These are phyloP conservation scores for Anagyrus pseudococci DNA, from an alignment of 2,888 invertebrate species.

Conservation along the genomic window DNA sequence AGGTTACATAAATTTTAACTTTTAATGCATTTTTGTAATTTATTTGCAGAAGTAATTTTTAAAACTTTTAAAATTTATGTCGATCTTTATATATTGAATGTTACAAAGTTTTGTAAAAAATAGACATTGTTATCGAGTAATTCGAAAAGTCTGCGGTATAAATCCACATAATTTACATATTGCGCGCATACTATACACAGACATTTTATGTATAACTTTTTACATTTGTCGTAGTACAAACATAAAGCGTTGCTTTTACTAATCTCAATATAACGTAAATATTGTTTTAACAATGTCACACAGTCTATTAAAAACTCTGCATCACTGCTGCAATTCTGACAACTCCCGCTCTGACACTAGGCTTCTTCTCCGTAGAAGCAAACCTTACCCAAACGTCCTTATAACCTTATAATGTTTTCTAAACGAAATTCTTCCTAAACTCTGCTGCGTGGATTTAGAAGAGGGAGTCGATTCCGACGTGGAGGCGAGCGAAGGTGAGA, in stretches of 20 bases:
- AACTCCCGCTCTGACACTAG: too few relatives aligned
- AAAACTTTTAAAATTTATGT: not conserved
- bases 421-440: not conserved
- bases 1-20: too few relatives aligned
- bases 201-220: too few relatives aligned
- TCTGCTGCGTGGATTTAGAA: constrained; percentile 61
- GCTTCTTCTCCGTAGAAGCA: not conserved
- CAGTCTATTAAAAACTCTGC: not conserved
- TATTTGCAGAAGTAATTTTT: not conserved
- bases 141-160: too few relatives aligned
- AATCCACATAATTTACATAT: too few relatives aligned
- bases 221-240: too few relatives aligned
- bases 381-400: too few relatives aligned
- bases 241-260: not conserved
- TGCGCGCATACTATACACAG: too few relatives aligned
- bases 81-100: not conserved
- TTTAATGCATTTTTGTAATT: not conserved
- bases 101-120: too few relatives aligned
- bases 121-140: too few relatives aligned
- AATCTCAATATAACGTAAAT: not conserved
- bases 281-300: not conserved
- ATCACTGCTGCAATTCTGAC: too few relatives aligned
- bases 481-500: constrained; percentile 62
- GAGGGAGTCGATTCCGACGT: constrained; percentile 61
- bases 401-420: not conserved